Base-by-base conservation (phyloP, 2,113 vertebrate genomes). In the Seriola rivoliana region DNA sequence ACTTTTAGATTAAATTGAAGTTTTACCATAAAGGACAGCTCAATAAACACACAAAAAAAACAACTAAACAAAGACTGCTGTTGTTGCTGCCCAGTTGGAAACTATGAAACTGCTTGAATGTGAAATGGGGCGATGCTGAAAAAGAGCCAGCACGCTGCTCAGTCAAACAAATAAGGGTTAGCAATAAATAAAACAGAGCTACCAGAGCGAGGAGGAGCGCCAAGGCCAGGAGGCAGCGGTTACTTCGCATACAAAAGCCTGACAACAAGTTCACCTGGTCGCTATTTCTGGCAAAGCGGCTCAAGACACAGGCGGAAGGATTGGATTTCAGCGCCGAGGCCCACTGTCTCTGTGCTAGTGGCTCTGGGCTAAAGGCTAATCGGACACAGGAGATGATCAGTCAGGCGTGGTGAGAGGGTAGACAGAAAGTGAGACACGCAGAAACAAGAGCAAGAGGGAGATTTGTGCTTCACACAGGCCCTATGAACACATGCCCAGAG, bases 361-460 rank as follows among this genome's bases (percentile, higher is more conserved):
- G 40, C 85, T 87, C 54, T 67, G 63, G 74, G 63, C 78, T 78
- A 19, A 70, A 46, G 76, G 84, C 77, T 85, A 84, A 88, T 79
- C 71, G 59, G 88, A 80, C 86, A 62, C 71, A 69, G 77, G 54
- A 77, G 67, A 89, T 48, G 9, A 72, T 46, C 67, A 68, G 63
- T 58, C 57, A 72, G 81, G 46, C 78, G 5, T 46, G 81, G 82
- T 67, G 77, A 74, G 65, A 69, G 73, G 68, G 64, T 21, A 54
- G 62, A 81, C 48, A 25, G 16, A 63, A 67, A 63, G 58, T 65
- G 23, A 75, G 70, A 79, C 58, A 11, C 6, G 40, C 48, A 21
- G n/a, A 72, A 59, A 34, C 44, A 17, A 66, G 65, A 66, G 76
- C 21, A 13, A 62, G 36, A 78, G 62, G 68, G 12, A 17, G 60